Base-by-base conservation (phyloP, 1,140 invertebrate genomes). In the Eubasilissa regina region DNA sequence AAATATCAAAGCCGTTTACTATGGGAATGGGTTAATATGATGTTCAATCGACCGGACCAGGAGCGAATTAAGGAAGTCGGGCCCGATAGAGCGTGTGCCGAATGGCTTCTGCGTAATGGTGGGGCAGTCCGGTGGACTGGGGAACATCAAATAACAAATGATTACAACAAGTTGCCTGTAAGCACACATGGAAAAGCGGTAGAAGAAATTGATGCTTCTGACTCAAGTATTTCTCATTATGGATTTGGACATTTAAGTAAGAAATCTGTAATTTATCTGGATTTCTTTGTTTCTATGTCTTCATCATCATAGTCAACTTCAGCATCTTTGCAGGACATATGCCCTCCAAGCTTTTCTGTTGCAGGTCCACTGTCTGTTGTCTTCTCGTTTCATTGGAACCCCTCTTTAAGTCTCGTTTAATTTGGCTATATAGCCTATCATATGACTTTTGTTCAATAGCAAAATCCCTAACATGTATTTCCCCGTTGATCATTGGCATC, bases 61-160 rank as follows among this genome's bases (percentile, higher is more conserved):
- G 87, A 91, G 7, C 87, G 95, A 82, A 91, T 96, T 44, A 91
- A 94, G 86, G 86, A 91, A 83, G 90, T 96, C 77, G 97, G 97
- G 0, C 91, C 96, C 4, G 96, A 98, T 86, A 85, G 93, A 84
- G 94, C 94, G n/a, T 97, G 96, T 89, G 95, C 96, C 4, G 96
- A 98, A 89, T 98, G 97, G 97, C 89, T 97, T 11, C 85, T 97
- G 56, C 87, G 92, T 84, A 96, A 96, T 89, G 96, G 96, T 11
- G 96, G 94, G 17, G 87, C 89, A 77, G 90, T 97, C 0, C 92
- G 91, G 84, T 96, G 93, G 93, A 89, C 89, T 82, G 89, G 89
- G 68, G 84, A 85, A 12, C 83, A 87, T 47, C 83, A 90, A 55
- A 91, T 86, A 85, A 81, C 93, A 0, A 86, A 82, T 35, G 93